phyloP scores from a whole-genome alignment of 2,888 invertebrate species.

The Leucophora obtusa region DNA sequence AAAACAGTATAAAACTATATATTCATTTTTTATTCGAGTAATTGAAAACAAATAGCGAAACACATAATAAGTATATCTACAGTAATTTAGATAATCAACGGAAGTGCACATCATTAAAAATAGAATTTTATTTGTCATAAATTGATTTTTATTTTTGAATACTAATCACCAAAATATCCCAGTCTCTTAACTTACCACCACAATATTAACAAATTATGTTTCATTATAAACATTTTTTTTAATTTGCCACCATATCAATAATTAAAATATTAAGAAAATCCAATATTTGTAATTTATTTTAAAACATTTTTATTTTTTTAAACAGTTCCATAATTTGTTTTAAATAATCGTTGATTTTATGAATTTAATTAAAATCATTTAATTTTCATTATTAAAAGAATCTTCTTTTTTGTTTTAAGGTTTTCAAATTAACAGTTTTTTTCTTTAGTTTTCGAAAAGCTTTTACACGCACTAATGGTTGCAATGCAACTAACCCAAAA shows the following conservation, averaged over 20 bases:
- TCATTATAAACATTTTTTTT: constrained; percentile 58
- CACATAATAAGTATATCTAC: too few species aligned
- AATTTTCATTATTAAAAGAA: neutral
- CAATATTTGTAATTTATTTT: too few species aligned
- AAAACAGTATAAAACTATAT: too few species aligned
- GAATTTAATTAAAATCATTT: too few species aligned
- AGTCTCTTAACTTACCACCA: constrained; percentile 63
- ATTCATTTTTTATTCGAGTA: too few species aligned
- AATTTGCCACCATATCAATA: too few species aligned
- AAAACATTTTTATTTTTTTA: too few species aligned
- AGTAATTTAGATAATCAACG: constrained; percentile 52
- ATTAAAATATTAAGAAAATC: too few species aligned
- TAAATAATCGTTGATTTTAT: too few species aligned
- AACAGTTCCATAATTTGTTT: too few species aligned
- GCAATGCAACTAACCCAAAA: constrained; percentile 64
- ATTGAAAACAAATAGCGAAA: too few species aligned
- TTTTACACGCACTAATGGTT: constrained; percentile 65
- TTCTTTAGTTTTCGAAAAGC: constrained; percentile 45
- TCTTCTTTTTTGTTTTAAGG: neutral
- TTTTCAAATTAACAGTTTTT: constrained; percentile 45
- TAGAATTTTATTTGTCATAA: constrained; percentile 1
- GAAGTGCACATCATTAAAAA: constrained; percentile 48
- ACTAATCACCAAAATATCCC: neutral
- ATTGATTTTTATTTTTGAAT: constrained; percentile 20
- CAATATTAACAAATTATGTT: constrained; percentile 58